Evolutionary conservation across 2,113 vertebrate species (phyloP).

Genomic region (Anser brachyrhynchus): DNA sequence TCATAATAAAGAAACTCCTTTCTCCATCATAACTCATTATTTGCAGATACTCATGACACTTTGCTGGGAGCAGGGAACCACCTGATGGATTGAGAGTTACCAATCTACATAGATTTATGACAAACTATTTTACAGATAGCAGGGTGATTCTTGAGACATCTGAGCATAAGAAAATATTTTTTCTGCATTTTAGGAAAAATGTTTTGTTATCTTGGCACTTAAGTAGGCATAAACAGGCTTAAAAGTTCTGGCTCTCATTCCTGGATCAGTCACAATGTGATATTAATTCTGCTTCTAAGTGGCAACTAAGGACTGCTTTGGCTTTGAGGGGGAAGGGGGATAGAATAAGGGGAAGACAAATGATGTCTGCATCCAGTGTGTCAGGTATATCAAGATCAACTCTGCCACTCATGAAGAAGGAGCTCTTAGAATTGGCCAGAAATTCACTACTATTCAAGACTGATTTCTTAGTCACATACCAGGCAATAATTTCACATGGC

Average conservation of each 20-base stretch:
- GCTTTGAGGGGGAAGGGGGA: not conserved
- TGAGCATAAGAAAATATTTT: not conserved
- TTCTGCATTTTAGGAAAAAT: not conserved
- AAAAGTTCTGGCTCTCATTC: not conserved
- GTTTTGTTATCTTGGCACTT: not conserved
- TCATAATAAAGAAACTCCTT: not conserved
- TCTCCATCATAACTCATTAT: slow-evolving; percentile 17
- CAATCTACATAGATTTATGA: not conserved
- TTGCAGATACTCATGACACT: not conserved
- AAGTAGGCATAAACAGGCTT: not conserved
- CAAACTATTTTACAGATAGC: not conserved
- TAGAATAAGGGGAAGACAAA: not conserved
- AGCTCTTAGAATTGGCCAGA: not conserved
- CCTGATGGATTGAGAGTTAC: not conserved
- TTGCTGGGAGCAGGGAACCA: not conserved
- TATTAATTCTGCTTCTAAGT: not conserved
- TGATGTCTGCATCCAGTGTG: not conserved
- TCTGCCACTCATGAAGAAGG: not conserved
- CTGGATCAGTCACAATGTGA: not conserved
- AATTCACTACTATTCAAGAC: not conserved
- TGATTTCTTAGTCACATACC: not conserved
- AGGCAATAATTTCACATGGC: not conserved
- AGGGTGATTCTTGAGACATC: not conserved
- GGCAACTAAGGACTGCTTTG: not conserved
- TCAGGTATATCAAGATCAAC: not conserved